A percentile compares a stretch with the other conserved stretches of the same genome.
Conservation (phyloP, 2,888 invertebrate species). For the Andrena flavipes region DNA sequence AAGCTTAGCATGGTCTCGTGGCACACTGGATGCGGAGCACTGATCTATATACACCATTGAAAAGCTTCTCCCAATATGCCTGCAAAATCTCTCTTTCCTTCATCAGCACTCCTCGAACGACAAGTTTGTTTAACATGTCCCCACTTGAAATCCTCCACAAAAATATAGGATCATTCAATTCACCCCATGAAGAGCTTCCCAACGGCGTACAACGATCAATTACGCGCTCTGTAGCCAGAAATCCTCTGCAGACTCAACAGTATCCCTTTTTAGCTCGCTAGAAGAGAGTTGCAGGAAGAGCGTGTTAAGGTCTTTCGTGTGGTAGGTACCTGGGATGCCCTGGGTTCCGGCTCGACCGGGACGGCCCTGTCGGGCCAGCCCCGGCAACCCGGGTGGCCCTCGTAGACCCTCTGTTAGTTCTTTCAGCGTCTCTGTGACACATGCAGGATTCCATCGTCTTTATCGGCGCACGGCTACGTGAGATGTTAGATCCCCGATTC, state of each 20-base stretch:
- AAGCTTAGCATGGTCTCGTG: too few relatives aligned
- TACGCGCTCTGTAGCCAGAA: background rate
- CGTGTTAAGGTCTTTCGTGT: background rate
- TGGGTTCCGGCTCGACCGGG: slow-evolving; percentile 86
- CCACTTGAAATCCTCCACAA: too few relatives aligned
- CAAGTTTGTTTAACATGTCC: too few relatives aligned
- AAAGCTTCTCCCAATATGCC: too few relatives aligned
- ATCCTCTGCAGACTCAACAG: background rate
- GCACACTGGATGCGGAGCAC: too few relatives aligned
- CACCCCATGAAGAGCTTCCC: too few relatives aligned
- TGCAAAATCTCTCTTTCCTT: too few relatives aligned
- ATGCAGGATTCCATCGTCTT: slow-evolving; percentile 75
- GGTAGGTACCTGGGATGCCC: slow-evolving; percentile 87
- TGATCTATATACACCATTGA: too few relatives aligned
- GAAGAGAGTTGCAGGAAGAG: background rate
- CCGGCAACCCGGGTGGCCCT: slow-evolving; percentile 90
- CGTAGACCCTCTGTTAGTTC: slow-evolving; percentile 87
- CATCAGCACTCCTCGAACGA: too few relatives aligned
- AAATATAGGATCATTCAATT: too few relatives aligned
- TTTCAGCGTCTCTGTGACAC: slow-evolving; percentile 86
- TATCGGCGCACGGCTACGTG: slow-evolving; percentile 59
- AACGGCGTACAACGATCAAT: too few relatives aligned
- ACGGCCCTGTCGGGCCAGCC: slow-evolving; percentile 85
- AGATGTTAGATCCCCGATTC: slow-evolving; percentile 59
- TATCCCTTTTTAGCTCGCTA: background rate